Evolutionary conservation across 2,113 vertebrate genomes (phyloP).

Genomic region (Copsychus sechellarum): DNA sequence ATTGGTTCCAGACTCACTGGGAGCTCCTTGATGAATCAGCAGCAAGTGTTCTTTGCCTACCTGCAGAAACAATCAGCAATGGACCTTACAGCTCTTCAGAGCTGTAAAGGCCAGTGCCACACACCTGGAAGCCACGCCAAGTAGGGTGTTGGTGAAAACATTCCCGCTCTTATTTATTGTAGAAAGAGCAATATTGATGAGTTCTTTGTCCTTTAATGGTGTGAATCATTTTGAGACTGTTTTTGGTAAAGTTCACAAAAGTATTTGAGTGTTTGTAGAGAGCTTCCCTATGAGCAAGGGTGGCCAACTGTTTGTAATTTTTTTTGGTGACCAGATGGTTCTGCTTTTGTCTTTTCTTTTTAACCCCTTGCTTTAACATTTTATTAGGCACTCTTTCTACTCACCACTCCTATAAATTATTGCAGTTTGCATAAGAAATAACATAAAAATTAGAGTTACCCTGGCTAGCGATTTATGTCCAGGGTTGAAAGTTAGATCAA

Average conservation of each 20-base stretch:
- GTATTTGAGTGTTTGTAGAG: constrained; percentile 6
- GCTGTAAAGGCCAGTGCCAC: not conserved
- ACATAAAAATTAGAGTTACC: not conserved
- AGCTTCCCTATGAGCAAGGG: not conserved
- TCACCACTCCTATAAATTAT: not conserved
- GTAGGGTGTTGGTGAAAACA: not conserved
- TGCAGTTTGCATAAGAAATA: not conserved
- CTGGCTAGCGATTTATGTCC: not conserved
- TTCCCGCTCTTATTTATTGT: not conserved
- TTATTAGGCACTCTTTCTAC: not conserved
- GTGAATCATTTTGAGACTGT: constrained; percentile 25
- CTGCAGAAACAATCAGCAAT: not conserved
- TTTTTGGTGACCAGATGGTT: constrained; percentile 5
- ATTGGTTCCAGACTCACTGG: not conserved
- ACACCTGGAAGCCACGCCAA: not conserved
- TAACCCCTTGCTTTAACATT: not conserved
- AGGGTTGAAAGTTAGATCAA: not conserved
- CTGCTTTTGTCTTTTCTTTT: constrained; percentile 7
- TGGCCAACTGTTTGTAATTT: not conserved
- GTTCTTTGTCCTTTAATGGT: not conserved
- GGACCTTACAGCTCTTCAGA: not conserved
- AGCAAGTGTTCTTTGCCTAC: not conserved
- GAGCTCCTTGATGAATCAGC: not conserved
- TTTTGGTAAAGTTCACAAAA: constrained; percentile 30
- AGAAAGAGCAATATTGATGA: not conserved